These are phyloP conservation scores for Heliothis peltigera DNA, from an alignment of 2,888 invertebrate species.

Conservation along the genomic window DNA sequence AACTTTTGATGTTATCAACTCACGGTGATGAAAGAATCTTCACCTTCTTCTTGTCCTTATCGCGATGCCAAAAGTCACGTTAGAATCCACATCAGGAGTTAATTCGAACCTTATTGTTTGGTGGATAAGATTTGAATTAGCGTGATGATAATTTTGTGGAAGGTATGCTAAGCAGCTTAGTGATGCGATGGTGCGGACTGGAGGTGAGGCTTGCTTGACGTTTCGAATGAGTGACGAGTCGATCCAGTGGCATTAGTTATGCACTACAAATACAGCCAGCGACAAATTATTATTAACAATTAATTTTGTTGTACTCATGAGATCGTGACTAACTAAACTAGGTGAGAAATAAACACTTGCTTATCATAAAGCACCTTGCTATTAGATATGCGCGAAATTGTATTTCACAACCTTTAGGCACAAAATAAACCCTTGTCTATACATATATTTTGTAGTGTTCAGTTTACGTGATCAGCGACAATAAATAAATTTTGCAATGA, in stretches of 20 bases:
- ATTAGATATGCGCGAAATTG: conserved; percentile 45
- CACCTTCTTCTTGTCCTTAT: conserved; percentile 84
- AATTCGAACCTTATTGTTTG: conserved; percentile 35
- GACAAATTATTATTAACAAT: conserved; percentile 51
- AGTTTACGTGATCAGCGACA: conserved; percentile 62
- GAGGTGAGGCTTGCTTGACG: conserved; percentile 82
- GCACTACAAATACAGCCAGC: conserved; percentile 70
- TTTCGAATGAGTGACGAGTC: conserved; percentile 78
- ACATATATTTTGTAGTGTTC: conserved; percentile 57
- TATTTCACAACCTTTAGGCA: conserved; percentile 38
- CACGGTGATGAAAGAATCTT: conserved; percentile 87
- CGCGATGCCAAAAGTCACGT: conserved; percentile 87
- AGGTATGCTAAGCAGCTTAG: conserved; percentile 87
- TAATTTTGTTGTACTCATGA: conserved; percentile 36
- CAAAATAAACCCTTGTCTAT: conserved; percentile 32
- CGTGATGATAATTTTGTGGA: conserved; percentile 57
- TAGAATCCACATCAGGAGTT: conserved; percentile 36
- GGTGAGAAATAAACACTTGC: conserved; percentile 41
- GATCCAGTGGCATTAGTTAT: conserved; percentile 71
- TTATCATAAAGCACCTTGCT: conserved; percentile 47
- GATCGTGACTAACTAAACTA: conserved; percentile 34
- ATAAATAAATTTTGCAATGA: conserved; percentile 63
- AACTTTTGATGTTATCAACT: conserved; percentile 88
- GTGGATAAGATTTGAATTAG: conserved; percentile 62
- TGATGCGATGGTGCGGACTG: conserved; percentile 79